A percentile compares a stretch with the other conserved stretches of the same genome.
Evolutionary conservation across 2,888 invertebrate genomes (phyloP).

Genomic region (Schizaphis graminum): DNA sequence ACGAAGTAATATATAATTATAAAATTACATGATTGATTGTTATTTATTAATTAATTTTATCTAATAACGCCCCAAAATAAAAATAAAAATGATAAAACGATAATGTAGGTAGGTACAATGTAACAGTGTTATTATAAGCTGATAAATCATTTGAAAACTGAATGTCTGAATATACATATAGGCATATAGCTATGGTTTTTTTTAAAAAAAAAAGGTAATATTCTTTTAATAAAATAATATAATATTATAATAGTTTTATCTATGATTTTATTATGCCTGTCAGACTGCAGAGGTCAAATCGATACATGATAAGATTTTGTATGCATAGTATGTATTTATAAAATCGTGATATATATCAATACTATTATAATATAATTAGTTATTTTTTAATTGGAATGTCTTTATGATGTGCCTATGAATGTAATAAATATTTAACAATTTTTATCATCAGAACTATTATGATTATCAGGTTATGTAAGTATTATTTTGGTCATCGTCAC

Average conservation of each 20-base stretch:
- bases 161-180: not conserved
- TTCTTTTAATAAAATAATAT: not conserved
- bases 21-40: not conserved
- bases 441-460: not conserved
- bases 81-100: not conserved
- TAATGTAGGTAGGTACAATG: not conserved
- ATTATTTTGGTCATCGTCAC: slow-evolving; percentile 23
- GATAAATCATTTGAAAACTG: slow-evolving; percentile 6
- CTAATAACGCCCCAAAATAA: not conserved
- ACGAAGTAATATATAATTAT: not conserved
- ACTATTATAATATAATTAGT: not conserved
- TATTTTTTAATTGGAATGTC: not conserved
- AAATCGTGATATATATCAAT: not conserved
- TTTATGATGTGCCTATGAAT: not conserved
- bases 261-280: not conserved
- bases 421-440: not conserved
- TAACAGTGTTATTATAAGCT: not conserved
- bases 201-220: no score
- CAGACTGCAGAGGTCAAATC: not conserved
- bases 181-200: no score
- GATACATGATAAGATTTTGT: not conserved
- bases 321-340: not conserved
- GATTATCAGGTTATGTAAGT: not conserved
- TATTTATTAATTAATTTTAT: not conserved
- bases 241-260: not conserved